Evolutionary conservation across 2,113 vertebrate genomes (phyloP).

Genomic region (Phycodurus eques): DNA sequence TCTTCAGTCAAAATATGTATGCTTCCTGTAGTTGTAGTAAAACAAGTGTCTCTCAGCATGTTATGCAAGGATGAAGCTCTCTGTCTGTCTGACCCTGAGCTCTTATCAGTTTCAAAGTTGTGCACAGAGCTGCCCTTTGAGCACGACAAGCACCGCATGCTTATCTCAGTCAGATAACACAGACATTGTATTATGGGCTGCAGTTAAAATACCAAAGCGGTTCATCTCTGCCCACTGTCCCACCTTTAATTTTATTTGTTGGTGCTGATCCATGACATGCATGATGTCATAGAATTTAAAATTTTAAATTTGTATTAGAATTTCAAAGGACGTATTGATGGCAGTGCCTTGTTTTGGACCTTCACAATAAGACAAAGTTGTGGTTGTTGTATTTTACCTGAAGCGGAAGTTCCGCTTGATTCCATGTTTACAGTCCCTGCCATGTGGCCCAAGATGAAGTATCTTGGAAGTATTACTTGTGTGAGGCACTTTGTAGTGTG

Average conservation of each 20-base stretch:
- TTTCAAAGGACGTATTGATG: constrained; percentile 16
- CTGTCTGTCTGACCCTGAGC: constrained; percentile 45
- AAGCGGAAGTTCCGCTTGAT: too few species aligned
- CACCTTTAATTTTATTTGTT: constrained; percentile 7
- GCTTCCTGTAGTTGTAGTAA: constrained; percentile 12
- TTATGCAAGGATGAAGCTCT: constrained; percentile 30
- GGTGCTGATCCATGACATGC: neutral
- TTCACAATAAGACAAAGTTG: neutral
- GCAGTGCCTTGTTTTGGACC: neutral
- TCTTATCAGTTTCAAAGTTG: constrained; percentile 31
- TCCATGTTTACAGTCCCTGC: neutral
- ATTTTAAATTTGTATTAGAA: neutral
- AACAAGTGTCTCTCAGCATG: constrained; percentile 11
- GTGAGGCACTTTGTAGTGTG: constrained; percentile 48
- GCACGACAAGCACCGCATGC: constrained; percentile 28
- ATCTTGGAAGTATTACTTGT: constrained; percentile 29
- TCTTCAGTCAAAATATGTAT: constrained; percentile 8
- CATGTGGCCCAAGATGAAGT: constrained; percentile 26
- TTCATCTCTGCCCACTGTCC: neutral
- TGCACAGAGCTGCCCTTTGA: constrained; percentile 50
- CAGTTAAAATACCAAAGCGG: constrained; percentile 49
- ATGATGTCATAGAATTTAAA: neutral
- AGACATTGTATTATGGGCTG: constrained; percentile 27
- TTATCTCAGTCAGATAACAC: constrained; percentile 44
- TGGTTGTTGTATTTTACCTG: neutral